Base-by-base conservation (phyloP, 2,113 vertebrate species). In the Thomomys bottae region DNA sequence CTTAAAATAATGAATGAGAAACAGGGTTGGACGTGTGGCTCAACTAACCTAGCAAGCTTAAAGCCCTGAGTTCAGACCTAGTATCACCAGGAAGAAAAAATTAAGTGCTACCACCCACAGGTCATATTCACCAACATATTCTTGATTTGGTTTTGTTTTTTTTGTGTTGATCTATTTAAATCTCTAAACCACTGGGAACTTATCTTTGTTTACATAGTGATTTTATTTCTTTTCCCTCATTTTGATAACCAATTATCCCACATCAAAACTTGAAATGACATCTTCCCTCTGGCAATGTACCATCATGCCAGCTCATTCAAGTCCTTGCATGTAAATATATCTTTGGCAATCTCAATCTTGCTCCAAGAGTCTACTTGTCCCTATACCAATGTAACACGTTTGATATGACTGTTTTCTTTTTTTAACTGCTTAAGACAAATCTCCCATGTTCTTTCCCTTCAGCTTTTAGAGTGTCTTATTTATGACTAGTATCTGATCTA, bases 331-430 rank as follows among this genome's bases (percentile, higher is more conserved):
- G 57, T 57, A 72, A 28, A 32, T 30, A 49, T 78, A 57, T 89
- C 75, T 66, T 24, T n/a, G 63, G 36, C 8, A 14, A 17, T 49
- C 18, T 85, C 38, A 36, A 49, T n/a, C 59, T 42, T n/a, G 21
- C 72, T 90, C 82, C n/a, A 81, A 81, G 40, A 66, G 21, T 66
- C 72, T 80, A 68, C 57, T 14, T 89, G 42, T 84, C 91, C 72
- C 75, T 90, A 32, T 5, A 59, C 63, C 30, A 64, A 21, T 24
- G 57, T 1, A 66, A 70, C 5, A 59, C n/a, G 79, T 66, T 38
- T 32, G 49, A 54, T 17, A 54, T 54, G 14, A 54, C 15, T 54
- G 18, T 20, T 54, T 54, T 54, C 17, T 54, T 54, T 54, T 54
- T 54, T 54, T 15, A 54, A 54, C 49, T 54, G 49, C 57, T 75